Evolutionary conservation across 2,888 invertebrate genomes (phyloP).

Genomic region (Bellardia bayeri): DNA sequence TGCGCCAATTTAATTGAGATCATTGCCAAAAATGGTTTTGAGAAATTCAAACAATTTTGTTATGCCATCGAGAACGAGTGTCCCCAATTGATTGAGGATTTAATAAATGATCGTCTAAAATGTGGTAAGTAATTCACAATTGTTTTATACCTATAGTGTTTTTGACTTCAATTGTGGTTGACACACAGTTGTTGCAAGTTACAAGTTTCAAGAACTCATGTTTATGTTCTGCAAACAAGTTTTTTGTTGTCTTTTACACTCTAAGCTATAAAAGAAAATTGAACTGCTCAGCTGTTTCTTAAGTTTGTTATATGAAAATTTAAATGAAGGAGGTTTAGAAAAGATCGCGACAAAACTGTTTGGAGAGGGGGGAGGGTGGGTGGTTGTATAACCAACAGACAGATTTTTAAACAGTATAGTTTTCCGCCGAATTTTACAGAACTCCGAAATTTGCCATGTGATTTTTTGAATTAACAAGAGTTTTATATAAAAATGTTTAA

Average conservation of each 20-base stretch:
- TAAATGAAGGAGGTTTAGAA: too few species aligned
- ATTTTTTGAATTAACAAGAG: too few species aligned
- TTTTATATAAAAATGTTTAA: too few species aligned
- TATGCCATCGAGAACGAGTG: slow-evolving; percentile 87
- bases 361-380: too few species aligned
- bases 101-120: slow-evolving; percentile 86
- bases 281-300: neutral
- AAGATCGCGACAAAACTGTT: too few species aligned
- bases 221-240: slow-evolving; percentile 20
- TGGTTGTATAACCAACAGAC: too few species aligned
- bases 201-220: slow-evolving; percentile 19
- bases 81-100: slow-evolving; percentile 87
- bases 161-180: slow-evolving; percentile 23
- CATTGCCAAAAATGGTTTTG: slow-evolving; percentile 87
- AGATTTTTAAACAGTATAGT: too few species aligned
- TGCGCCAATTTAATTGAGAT: slow-evolving; percentile 87
- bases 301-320: neutral
- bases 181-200: neutral
- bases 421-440: too few species aligned
- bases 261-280: neutral
- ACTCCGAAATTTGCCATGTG: too few species aligned
- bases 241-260: neutral
- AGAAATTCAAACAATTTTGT: slow-evolving; percentile 87
- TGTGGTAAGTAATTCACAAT: slow-evolving; percentile 80
- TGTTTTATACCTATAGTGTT: slow-evolving; percentile 3